phyloP scores from a whole-genome alignment of 35 echinoderm and acorn worm genomes.

The Apostichopus californicus region DNA sequence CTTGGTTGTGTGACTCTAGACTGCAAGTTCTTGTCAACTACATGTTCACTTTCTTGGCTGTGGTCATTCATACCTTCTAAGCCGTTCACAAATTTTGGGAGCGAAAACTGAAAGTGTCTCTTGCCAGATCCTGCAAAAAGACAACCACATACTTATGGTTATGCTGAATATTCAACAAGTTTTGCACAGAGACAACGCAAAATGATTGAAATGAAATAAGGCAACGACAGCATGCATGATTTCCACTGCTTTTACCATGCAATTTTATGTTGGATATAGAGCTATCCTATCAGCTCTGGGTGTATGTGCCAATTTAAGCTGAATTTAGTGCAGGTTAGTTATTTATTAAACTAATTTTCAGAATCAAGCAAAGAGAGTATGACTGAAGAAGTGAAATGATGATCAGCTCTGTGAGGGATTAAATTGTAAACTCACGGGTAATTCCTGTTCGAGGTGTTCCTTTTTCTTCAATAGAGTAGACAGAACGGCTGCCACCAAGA shows the following conservation, averaged over 20 bases:
- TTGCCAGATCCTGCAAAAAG: constrained; percentile 38
- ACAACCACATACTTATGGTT: neutral
- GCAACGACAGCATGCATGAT: neutral
- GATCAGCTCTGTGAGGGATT: neutral
- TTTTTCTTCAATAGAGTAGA: constrained; percentile 49
- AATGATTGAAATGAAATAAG: neutral
- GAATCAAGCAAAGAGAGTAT: too few relatives aligned
- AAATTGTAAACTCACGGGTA: constrained; percentile 14
- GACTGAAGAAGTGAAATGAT: neutral
- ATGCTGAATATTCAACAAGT: neutral
- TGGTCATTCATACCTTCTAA: constrained; percentile 54
- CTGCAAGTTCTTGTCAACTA: neutral
- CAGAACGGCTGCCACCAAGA: constrained; percentile 25
- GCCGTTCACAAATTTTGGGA: constrained; percentile 50
- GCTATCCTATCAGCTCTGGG: too few relatives aligned
- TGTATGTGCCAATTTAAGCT: too few relatives aligned
- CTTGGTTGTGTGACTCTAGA: neutral
- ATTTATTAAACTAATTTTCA: too few relatives aligned
- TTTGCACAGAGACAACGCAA: neutral
- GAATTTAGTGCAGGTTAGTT: too few relatives aligned
- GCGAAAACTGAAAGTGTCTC: constrained; percentile 45
- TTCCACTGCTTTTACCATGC: neutral
- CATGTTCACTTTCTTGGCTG: constrained; percentile 30
- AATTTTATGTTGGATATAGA: too few relatives aligned
- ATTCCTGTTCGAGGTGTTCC: constrained; percentile 20